A percentile compares a stretch with the other conserved stretches of the same genome.
Evolutionary conservation across 1,140 invertebrate species (phyloP).

Genomic region (Pemphigus obesinymphae): DNA sequence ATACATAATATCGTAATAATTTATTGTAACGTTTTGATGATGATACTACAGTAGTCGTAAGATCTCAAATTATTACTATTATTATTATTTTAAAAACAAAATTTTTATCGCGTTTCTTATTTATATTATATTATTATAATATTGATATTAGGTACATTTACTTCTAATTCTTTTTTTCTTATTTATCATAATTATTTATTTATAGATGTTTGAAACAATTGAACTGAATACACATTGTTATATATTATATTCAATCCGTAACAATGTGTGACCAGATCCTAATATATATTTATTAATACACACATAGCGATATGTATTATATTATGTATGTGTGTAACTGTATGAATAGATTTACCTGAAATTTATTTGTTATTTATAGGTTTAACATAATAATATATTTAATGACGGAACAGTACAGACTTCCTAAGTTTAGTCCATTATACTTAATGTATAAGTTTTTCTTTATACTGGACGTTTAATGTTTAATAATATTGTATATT

Average conservation of each 20-base stretch:
- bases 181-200: background rate
- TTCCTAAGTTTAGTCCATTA: background rate
- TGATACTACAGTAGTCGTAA: slow-evolving; percentile 4
- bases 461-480: background rate
- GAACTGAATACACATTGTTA: background rate
- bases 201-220: background rate
- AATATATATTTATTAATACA: background rate
- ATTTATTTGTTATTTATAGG: background rate
- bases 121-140: background rate
- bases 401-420: background rate
- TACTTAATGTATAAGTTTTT: background rate
- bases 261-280: background rate
- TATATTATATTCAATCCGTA: background rate
- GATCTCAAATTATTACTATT: slow-evolving; percentile 35
- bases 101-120: slow-evolving; percentile 10
- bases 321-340: background rate
- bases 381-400: background rate
- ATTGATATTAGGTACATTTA: background rate
- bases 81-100: background rate
- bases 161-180: background rate
- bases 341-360: background rate
- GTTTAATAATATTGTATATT: background rate
- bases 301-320: background rate
- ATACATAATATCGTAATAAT: background rate
- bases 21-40: slow-evolving; percentile 1